These are phyloP conservation scores for Addax nasomaculatus DNA, from an alignment of 2,113 vertebrate species.

Conservation along the genomic window DNA sequence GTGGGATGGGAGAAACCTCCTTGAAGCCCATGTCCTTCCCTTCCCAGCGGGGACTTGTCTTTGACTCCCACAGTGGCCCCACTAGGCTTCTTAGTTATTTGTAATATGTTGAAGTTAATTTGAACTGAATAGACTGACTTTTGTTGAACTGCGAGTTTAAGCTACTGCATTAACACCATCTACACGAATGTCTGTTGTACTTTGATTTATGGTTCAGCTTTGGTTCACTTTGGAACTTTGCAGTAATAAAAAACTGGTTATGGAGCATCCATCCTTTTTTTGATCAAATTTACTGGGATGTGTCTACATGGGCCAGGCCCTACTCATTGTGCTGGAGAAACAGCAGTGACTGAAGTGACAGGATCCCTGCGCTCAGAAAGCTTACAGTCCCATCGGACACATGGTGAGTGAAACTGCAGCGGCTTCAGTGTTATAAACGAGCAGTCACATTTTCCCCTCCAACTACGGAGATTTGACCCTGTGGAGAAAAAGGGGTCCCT, in stretches of 20 bases:
- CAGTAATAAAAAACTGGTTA: neutral
- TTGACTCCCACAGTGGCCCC: neutral
- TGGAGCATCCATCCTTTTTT: neutral
- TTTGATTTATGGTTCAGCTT: neutral
- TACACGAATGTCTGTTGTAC: neutral
- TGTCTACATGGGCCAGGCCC: neutral
- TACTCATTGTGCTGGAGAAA: neutral
- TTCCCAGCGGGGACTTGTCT: neutral
- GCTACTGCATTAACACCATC: constrained; percentile 48
- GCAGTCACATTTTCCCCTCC: neutral
- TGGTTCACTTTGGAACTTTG: neutral
- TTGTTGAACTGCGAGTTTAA: constrained; percentile 42
- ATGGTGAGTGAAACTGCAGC: neutral
- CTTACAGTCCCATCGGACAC: neutral
- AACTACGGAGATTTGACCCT: neutral
- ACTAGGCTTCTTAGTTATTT: constrained; percentile 26
- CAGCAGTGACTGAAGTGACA: neutral
- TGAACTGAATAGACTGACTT: constrained; percentile 7
- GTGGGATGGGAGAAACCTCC: neutral
- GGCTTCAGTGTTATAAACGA: rapidly evolving
- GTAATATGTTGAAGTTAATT: constrained; percentile 42
- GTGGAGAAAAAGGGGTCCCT: neutral
- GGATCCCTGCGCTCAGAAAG: neutral
- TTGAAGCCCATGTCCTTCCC: neutral
- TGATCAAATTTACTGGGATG: neutral